phyloP scores from a whole-genome alignment of 64 coral and sea anemone species.

The Stylophora pistillata region DNA sequence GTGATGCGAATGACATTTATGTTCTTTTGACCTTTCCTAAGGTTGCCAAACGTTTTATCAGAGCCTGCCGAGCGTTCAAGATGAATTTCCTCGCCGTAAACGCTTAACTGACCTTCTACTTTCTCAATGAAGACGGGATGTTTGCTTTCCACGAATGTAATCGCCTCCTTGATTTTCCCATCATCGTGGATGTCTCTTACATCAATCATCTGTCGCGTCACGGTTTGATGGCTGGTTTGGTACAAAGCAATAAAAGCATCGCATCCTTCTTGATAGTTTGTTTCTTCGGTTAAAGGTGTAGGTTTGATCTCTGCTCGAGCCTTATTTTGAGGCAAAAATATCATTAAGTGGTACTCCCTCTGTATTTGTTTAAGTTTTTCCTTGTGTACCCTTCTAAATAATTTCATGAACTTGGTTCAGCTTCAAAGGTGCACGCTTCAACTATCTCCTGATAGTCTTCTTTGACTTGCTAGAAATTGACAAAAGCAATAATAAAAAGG shows the following conservation, averaged over 20 bases:
- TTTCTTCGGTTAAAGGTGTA: not conserved
- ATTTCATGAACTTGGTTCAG: conserved; percentile 36
- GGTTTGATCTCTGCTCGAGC: not conserved
- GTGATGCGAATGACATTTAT: no score
- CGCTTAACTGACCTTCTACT: no score
- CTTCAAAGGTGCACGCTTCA: conserved; percentile 4
- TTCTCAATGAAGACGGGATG: no score
- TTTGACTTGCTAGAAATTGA: no score
- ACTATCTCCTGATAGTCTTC: no score
- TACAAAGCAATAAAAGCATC: conserved; percentile 45
- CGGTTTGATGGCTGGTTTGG: not conserved
- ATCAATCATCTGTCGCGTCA: not conserved
- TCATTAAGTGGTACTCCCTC: not conserved
- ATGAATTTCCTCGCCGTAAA: no score
- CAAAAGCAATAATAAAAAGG: no score
- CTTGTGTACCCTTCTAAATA: not conserved
- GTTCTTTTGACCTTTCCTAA: no score
- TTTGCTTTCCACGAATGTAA: no score
- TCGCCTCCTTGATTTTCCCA: no score
- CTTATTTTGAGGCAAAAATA: not conserved
- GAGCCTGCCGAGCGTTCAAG: no score
- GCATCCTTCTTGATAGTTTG: not conserved
- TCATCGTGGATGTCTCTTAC: not conserved
- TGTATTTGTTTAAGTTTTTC: not conserved
- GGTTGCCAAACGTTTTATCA: no score